A percentile compares a stretch with the other conserved stretches of the same genome.
These are phyloP conservation scores for Eucidaris tribuloides DNA, from an alignment of 35 echinoderm and acorn worm genomes.

Conservation along the genomic window DNA sequence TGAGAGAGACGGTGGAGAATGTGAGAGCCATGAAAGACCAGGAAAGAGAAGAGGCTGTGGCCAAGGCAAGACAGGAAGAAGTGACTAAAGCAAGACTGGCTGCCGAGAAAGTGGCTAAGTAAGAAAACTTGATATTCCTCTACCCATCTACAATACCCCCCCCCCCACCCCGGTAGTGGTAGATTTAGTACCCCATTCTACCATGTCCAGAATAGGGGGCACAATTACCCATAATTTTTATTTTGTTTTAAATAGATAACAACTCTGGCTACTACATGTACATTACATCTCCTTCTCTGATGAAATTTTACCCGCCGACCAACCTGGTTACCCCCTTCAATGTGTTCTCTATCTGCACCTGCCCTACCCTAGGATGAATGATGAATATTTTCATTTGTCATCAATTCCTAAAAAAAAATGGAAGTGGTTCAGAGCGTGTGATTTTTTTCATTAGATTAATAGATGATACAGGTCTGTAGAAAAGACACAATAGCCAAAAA, in stretches of 20 bases:
- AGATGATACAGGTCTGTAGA: too few relatives aligned
- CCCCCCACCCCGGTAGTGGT: background rate
- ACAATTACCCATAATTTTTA: background rate
- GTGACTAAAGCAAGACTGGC: slow-evolving; percentile 49
- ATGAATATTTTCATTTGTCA: too few relatives aligned
- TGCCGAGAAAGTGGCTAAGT: slow-evolving; percentile 82
- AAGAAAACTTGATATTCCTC: background rate
- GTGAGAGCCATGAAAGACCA: slow-evolving; percentile 39
- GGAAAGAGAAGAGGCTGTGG: slow-evolving; percentile 72
- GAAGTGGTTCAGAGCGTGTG: too few relatives aligned
- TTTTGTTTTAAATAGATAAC: background rate
- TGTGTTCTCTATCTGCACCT: too few relatives aligned
- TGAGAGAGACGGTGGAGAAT: slow-evolving; percentile 70
- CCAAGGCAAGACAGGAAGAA: slow-evolving; percentile 74
- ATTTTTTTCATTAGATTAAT: too few relatives aligned
- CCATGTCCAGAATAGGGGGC: background rate
- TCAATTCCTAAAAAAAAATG: too few relatives aligned
- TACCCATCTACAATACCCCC: background rate
- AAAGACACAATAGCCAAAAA: too few relatives aligned
- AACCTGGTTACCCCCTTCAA: too few relatives aligned
- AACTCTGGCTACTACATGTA: background rate
- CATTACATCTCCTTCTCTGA: background rate
- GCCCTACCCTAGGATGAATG: too few relatives aligned
- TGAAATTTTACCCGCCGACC: too few relatives aligned
- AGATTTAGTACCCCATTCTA: background rate